Evolutionary conservation across 2,113 vertebrate genomes (phyloP), one percentile per base, ranked within the genome.

Genomic region (Brachyhypopomus occidentalis): DNA sequence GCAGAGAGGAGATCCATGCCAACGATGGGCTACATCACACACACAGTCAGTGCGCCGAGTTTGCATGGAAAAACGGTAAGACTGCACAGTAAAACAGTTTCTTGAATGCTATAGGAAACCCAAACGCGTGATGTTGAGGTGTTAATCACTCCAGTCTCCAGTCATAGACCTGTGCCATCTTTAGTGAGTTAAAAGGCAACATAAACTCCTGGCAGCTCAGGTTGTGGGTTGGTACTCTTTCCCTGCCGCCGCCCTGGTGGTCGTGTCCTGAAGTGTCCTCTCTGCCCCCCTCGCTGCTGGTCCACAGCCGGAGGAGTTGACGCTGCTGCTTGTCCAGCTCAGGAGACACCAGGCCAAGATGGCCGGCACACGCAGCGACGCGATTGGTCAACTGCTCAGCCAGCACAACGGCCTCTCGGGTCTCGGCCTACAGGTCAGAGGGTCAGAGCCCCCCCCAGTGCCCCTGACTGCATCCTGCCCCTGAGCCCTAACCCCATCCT

Each of bases 21-120:
- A 78, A 86, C 95, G 71, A 95, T 98, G 96, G 96, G 98, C 83
- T 99, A 99, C 90, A 98, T 99, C 96, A 99, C 97, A 0, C 98
- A 99, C 87, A 99, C 98, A 0, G 98, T 99, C 91, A 99, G 98
- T 2, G 97, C 97, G 17, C 98, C 98, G 79, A 99, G 97, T 90
- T 87, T 99, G 85, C 97, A 99, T 2, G 97, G 97, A 38, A 98
- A 98, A 93, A 98, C 98, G 94, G 98, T 99, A 95, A 88, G 95
- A 87, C 58, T 64, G 52, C n/a, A 30, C 12, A 36, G 0, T 2
- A 17, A 7, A 5, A 64, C 16, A n/a, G 23, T 19, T 1, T 56
- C n/a, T 27, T 27, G 0, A 3, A 34, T 23, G 22, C 23, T 73
- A 1, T 11, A 60, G n/a, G 7, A 20, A 30, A 67, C 58, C 41